Conservation (phyloP, 2,797 vertebrate genomes). For the Coregonus suidteri region DNA sequence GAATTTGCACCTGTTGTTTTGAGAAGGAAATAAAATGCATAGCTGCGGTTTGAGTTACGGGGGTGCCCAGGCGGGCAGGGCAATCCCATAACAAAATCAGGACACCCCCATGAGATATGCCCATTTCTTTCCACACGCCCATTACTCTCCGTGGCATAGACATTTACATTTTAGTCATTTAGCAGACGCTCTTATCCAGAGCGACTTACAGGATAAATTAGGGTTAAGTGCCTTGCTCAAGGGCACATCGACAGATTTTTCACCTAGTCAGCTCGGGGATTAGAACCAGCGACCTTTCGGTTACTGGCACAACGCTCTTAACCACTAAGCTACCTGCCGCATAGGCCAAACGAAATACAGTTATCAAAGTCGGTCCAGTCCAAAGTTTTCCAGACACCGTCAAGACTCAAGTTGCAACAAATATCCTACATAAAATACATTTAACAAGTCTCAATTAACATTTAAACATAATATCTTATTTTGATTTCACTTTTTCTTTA, state of each 20-base stretch:
- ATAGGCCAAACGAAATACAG: not conserved
- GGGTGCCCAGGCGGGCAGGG: not conserved
- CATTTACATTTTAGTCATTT: no score
- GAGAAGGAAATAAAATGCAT: slow-evolving; percentile 18
- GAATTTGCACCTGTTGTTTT: slow-evolving; percentile 57
- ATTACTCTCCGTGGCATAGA: not conserved
- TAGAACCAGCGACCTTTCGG: no score
- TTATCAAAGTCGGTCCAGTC: no score
- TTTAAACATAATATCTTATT: not conserved
- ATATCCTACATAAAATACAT: no score
- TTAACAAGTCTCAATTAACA: not conserved
- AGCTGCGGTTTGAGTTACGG: slow-evolving; percentile 13
- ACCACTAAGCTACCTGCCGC: not conserved
- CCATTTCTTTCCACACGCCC: not conserved
- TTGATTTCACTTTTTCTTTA: no score
- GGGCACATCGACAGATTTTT: no score
- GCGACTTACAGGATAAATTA: no score
- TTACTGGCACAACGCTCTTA: no score
- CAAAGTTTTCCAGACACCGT: not conserved
- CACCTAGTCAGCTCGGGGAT: no score
- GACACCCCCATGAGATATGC: not conserved
- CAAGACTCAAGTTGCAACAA: not conserved
- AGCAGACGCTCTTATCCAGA: no score
- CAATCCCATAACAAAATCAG: not conserved
- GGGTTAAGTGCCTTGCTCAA: no score